Evolutionary conservation across 2,888 invertebrate genomes (phyloP).

Genomic region (Petrolisthes manimaculis): DNA sequence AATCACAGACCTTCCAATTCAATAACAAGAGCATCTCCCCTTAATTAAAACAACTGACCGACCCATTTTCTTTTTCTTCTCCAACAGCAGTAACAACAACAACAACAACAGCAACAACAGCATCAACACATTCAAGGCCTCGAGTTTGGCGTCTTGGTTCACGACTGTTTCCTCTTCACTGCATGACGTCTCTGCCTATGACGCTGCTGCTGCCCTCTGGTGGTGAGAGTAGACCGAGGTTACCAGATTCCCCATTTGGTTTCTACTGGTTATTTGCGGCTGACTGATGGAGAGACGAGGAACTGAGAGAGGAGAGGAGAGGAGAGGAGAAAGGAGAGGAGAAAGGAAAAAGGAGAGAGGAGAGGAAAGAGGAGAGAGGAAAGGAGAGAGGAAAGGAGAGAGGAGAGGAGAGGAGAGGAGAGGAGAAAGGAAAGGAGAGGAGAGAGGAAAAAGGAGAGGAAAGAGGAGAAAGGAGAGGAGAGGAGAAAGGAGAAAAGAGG

Average conservation of each 20-base stretch:
- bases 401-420: neutral
- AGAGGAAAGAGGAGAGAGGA: neutral
- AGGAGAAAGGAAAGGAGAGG: neutral
- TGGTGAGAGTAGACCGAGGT: neutral
- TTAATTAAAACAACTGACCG: too few species aligned
- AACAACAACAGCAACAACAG: too few species aligned
- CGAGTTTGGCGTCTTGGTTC: too few species aligned
- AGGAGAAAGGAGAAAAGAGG: neutral
- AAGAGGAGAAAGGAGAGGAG: neutral
- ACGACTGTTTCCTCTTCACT: too few species aligned
- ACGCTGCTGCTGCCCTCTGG: too few species aligned
- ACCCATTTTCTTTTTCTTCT: too few species aligned
- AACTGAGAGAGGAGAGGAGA: neutral
- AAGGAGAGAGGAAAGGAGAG: neutral
- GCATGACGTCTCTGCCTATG: too few species aligned
- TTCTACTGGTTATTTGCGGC: neutral
- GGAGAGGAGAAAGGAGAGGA: conserved; percentile 3
- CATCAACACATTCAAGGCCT: too few species aligned
- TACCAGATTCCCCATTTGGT: neutral
- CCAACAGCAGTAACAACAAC: too few species aligned
- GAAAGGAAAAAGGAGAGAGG: neutral
- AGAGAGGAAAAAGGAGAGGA: neutral
- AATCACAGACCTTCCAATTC: too few species aligned
- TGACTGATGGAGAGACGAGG: neutral
- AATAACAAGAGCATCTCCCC: too few species aligned